These are phyloP conservation scores for Gobionotothen gibberifrons DNA, from an alignment of 2,797 vertebrate species.

Conservation along the genomic window DNA sequence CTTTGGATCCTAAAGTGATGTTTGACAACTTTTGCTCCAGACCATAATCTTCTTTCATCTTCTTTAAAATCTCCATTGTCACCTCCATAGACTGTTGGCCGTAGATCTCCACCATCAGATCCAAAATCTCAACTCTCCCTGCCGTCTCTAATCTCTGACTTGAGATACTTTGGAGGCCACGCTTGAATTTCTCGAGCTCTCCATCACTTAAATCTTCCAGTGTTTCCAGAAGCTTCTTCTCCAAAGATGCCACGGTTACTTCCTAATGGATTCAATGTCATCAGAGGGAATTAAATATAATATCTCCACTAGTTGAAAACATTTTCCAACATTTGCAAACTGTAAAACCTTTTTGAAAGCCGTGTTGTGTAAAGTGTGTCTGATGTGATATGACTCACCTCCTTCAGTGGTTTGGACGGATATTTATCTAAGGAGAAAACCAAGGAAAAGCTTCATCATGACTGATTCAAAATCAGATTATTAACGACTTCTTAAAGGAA, in stretches of 20 bases:
- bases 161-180: not conserved
- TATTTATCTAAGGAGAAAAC: no score
- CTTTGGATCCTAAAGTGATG: not conserved
- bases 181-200: not conserved
- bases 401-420: no score
- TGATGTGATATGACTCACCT: no score
- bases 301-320: no score
- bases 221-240: not conserved
- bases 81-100: not conserved
- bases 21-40: not conserved
- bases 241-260: not conserved
- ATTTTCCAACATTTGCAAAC: no score
- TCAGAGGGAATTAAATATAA: no score
- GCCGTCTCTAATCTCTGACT: not conserved
- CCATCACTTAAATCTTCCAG: not conserved
- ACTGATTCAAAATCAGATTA: no score
- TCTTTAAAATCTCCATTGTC: not conserved
- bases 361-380: no score
- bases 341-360: no score
- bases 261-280: no score
- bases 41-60: not conserved
- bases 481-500: no score
- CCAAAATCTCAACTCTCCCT: not conserved
- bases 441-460: no score
- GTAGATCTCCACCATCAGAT: constrained; percentile 10